Conservation (phyloP, 1,140 invertebrate genomes). For the Drepana arcuata region DNA sequence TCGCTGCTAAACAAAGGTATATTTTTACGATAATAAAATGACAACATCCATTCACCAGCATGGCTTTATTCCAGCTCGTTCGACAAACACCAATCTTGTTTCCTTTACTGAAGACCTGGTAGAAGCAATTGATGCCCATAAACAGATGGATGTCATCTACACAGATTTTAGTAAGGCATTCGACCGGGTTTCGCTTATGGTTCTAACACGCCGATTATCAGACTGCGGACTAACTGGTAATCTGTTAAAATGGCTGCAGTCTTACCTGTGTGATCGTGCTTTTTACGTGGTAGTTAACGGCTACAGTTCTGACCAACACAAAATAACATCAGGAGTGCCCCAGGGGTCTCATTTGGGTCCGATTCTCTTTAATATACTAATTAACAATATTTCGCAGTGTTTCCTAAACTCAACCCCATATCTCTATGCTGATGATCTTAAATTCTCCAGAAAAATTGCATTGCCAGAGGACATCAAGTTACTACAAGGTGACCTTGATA, state of each 20-base stretch:
- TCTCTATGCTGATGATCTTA: too few relatives aligned
- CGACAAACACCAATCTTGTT: background rate
- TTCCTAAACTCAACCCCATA: too few relatives aligned
- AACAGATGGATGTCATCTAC: background rate
- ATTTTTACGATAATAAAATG: too few relatives aligned
- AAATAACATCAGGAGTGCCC: too few relatives aligned
- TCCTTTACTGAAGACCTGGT: background rate
- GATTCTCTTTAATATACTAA: background rate
- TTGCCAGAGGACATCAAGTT: background rate
- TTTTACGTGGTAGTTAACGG: background rate
- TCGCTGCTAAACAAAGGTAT: too few relatives aligned
- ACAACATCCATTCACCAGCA: too few relatives aligned
- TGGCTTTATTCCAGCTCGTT: background rate
- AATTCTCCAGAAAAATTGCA: background rate
- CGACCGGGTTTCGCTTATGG: background rate
- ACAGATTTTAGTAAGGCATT: background rate
- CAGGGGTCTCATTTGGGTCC: too few relatives aligned
- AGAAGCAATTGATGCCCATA: background rate
- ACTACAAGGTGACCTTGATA: too few relatives aligned
- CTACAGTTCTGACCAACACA: background rate
- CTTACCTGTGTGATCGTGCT: background rate
- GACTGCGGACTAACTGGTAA: background rate
- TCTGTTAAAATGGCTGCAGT: background rate
- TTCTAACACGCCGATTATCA: background rate
- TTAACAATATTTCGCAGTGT: background rate